Evolutionary conservation across 1,140 invertebrate species (phyloP), one percentile per base, ranked within the genome.

Genomic region (Pseudachorutes palmiensis): DNA sequence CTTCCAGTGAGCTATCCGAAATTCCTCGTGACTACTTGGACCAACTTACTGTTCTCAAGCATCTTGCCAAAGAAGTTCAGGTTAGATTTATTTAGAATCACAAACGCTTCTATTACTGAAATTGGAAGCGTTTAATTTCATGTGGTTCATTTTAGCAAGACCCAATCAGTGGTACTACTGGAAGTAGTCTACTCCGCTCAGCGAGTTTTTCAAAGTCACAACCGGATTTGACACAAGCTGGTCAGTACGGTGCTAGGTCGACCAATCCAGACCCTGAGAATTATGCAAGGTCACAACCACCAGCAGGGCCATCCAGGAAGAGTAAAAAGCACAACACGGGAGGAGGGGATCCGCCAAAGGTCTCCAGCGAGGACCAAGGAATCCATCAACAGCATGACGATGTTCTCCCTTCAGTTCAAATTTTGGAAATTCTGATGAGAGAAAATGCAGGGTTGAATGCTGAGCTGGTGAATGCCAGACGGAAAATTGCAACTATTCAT

Each of bases 11-110:
- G 80, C 87, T 91, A 70, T 89, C 86, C 1, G 89, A 90, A 76
- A 91, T 91, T 75, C 88, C 89, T 22, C 87, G 89, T 75, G 89
- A 91, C 79, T 91, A 90, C 76, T 80, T 92, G 1, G 89, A 85
- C 77, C 88, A 92, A 73, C 89, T 88, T 26, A 83, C 84, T 75
- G 88, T 92, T n/a, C 77, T 92, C 69, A 92, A 92, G 79, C 89
- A 92, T 79, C 80, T 92, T 62, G 88, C 89, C 1, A 90, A 90
- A 78, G 88, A 90, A 69, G 71, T 74, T 33, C 72, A 69, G 64
- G 75, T 72, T 67, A 19, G 24, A 55, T 14, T 5, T 55, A 55
- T 19, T 55, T 55, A 55, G 74, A 76, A 62, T 72, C 74, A 33
- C 74, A 73, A 26, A 62, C n/a, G n/a, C n/a, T 72, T 19, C 22